Percentiles rank a stretch among this genome's conserved stretches.
These are phyloP conservation scores for Ctenopoma multispine DNA, from an alignment of 2,797 vertebrate species.

Conservation along the genomic window DNA sequence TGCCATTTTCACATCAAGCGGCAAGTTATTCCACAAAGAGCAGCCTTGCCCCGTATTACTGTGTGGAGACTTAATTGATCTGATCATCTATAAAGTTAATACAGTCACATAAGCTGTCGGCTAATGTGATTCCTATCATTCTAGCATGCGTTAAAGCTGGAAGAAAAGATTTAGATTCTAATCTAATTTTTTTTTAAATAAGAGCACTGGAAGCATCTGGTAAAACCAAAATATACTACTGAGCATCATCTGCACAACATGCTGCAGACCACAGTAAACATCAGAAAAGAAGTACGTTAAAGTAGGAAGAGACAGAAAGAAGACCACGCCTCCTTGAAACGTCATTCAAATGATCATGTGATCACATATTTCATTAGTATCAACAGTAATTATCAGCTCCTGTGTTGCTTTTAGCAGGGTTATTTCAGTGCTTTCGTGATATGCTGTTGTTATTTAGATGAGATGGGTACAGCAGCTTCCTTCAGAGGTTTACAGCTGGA, in stretches of 20 bases:
- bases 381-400: neutral
- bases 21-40: neutral
- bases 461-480: too few relatives aligned
- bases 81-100: too few relatives aligned
- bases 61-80: neutral
- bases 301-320: neutral
- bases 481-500: too few relatives aligned
- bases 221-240: neutral
- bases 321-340: too few relatives aligned
- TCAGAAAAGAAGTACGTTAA: neutral
- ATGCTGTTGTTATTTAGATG: conserved; percentile 1
- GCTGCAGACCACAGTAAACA: too few relatives aligned
- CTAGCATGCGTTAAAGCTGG: neutral
- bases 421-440: neutral
- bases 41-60: too few relatives aligned
- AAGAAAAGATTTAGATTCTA: neutral
- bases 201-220: neutral
- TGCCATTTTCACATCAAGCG: neutral
- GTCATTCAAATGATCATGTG: neutral
- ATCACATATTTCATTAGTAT: neutral
- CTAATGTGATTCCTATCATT: neutral
- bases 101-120: neutral
- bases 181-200: neutral
- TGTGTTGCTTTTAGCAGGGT: neutral
- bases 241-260: neutral